phyloP scores from a whole-genome alignment of 1,140 invertebrate species.

The Drosophila equinoxialis region DNA sequence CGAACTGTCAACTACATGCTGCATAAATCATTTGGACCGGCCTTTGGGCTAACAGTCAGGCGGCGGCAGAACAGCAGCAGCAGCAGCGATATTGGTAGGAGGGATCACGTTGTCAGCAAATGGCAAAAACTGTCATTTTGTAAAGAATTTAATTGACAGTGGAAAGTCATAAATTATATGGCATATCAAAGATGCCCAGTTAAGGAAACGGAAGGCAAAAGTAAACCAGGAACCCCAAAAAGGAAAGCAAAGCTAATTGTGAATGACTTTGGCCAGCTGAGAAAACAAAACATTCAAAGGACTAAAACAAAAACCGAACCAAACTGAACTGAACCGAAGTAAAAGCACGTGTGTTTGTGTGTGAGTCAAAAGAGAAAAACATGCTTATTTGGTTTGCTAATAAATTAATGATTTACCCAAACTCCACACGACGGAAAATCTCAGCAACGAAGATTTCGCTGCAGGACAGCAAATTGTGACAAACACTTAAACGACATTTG shows the following conservation, averaged over 20 bases:
- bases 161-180: slow-evolving; percentile 78
- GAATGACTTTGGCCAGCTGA: slow-evolving; percentile 23
- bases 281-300: slow-evolving; percentile 31
- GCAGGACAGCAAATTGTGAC: slow-evolving; percentile 57
- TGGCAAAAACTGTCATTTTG: slow-evolving; percentile 71
- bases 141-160: slow-evolving; percentile 80
- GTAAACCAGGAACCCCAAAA: background rate
- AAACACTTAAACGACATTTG: slow-evolving; percentile 62
- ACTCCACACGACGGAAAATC: slow-evolving; percentile 44
- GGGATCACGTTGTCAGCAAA: slow-evolving; percentile 59
- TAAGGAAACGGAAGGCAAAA: slow-evolving; percentile 18
- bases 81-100: slow-evolving; percentile 38
- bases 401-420: slow-evolving; percentile 77
- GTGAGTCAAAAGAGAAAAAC: slow-evolving; percentile 41
- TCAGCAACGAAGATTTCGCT: slow-evolving; percentile 49
- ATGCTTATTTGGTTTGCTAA: slow-evolving; percentile 78
- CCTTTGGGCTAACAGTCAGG: slow-evolving; percentile 22
- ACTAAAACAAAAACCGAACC: background rate
- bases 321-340: background rate
- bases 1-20: slow-evolving; percentile 51
- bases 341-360: slow-evolving; percentile 34
- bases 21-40: slow-evolving; percentile 69
- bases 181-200: slow-evolving; percentile 36
- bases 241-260: slow-evolving; percentile 45
- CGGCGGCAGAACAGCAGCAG: no score